Conservation (phyloP, 2,797 vertebrate species). For the Carcharodon carcharias region DNA sequence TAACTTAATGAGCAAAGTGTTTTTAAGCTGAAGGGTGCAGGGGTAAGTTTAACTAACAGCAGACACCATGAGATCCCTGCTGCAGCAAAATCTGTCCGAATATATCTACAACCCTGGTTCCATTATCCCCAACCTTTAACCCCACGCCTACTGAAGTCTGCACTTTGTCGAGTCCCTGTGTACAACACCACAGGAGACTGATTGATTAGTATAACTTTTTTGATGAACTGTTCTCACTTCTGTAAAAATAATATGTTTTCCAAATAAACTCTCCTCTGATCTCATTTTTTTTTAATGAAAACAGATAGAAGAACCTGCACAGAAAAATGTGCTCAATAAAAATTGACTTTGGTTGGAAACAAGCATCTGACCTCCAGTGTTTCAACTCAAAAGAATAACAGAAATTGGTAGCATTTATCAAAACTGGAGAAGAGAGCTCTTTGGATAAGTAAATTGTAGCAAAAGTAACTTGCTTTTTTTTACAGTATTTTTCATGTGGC, state of each 20-base stretch:
- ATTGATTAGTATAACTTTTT: background rate
- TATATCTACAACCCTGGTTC: background rate
- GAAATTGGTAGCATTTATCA: background rate
- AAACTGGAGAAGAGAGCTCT: background rate
- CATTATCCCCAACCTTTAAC: background rate
- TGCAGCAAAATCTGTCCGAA: background rate
- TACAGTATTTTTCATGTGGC: too few species aligned
- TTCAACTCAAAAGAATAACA: background rate
- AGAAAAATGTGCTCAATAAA: background rate
- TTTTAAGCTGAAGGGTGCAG: too few species aligned
- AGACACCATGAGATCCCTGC: too few species aligned
- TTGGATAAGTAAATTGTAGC: background rate
- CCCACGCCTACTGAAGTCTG: background rate
- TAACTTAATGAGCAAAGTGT: too few species aligned
- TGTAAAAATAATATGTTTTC: background rate
- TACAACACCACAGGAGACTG: background rate
- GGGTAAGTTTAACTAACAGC: too few species aligned
- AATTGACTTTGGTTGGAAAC: too few species aligned
- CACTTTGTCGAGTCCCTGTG: background rate
- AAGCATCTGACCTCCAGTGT: background rate
- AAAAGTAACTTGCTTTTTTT: background rate
- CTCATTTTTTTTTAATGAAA: too few species aligned
- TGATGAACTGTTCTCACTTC: too few species aligned
- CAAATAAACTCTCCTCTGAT: background rate
- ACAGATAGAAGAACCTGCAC: background rate